Base-by-base conservation (phyloP, 2,113 vertebrate genomes). In the Sisor rabdophorus region DNA sequence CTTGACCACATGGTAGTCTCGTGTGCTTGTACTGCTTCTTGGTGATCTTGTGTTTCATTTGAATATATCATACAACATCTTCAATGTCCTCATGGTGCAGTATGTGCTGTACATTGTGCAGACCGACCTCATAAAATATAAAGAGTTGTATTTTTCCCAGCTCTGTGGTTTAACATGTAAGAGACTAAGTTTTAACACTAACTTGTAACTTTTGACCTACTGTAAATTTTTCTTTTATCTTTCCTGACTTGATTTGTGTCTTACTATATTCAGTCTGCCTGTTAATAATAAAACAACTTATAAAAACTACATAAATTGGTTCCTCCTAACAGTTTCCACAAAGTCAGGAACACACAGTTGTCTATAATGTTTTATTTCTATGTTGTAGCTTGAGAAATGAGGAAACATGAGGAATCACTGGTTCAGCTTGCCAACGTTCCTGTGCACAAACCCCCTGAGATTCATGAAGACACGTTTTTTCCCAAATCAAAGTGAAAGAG, bases 71-170 rank as follows among this genome's bases (percentile, higher is more conserved):
- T 59, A 70, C 69, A 77, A 24, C 44, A 30, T 17, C 40, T 50
- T 32, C 54, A 32, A 19, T 60, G 54, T 60, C 54, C 40, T 60
- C 75, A 70, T 70, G 58, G 36, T 58, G 28, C 74, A 55, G 55
- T 30, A 55, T 64, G 44, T 6, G 24, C 54, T 70, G 44, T 77
- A 63, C 67, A 26, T 71, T 68, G 65, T 11, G 64, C 73, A 75
- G 47, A 61, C 61, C 54, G 28, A 28, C 52, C 75, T 78, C 68
- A 44, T 80, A 70, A 80, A 76, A 17, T 76, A 60, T 13, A 58
- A 55, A 36, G 71, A 40, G 26, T 64, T 75, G 60, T 61, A 56
- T 73, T 68, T 73, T 68, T 63, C 61, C 69, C 44, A 72, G 59
- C 28, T 58, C 36, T 68, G 56, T 56, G 58, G n/a, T 60, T 28